A percentile compares a stretch with the other conserved stretches of the same genome.
Conservation (phyloP, 2,797 vertebrate species). For the Sebastes hubbsi region DNA sequence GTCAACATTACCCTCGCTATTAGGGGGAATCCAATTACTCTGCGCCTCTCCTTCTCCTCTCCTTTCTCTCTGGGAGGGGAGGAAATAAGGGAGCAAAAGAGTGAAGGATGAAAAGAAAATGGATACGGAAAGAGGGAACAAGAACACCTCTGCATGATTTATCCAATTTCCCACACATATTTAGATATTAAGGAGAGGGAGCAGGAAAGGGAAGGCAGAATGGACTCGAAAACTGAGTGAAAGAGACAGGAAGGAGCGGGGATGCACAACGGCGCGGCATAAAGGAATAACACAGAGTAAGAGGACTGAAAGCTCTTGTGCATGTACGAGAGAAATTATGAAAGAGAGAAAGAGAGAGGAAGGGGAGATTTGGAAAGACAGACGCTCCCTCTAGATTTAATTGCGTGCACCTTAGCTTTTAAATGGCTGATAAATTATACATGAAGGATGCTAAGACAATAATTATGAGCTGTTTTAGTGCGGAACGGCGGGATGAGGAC, state of each 20-base stretch:
- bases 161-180: conserved; percentile 68
- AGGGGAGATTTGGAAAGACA: conserved; percentile 66
- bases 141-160: conserved; percentile 62
- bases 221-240: conserved; percentile 44
- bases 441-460: conserved; percentile 80
- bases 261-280: conserved; percentile 31
- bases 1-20: conserved; percentile 87
- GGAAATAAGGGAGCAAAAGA: conserved; percentile 59
- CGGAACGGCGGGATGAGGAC: conserved; percentile 55
- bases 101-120: conserved; percentile 69
- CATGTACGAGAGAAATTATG: not conserved
- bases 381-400: conserved; percentile 77
- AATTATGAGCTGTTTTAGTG: conserved; percentile 79
- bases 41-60: conserved; percentile 73
- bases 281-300: conserved; percentile 38
- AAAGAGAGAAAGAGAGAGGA: conserved; percentile 35
- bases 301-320: conserved; percentile 49
- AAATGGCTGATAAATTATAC: conserved; percentile 83
- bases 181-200: conserved; percentile 60
- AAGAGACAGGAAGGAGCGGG: conserved; percentile 47
- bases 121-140: conserved; percentile 49
- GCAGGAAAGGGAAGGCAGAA: conserved; percentile 29
- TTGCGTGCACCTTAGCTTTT: conserved; percentile 81
- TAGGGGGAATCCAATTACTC: conserved; percentile 85
- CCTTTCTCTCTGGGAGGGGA: conserved; percentile 61